Evolutionary conservation across 2,888 invertebrate species (phyloP).

Genomic region (Acleris laterana): DNA sequence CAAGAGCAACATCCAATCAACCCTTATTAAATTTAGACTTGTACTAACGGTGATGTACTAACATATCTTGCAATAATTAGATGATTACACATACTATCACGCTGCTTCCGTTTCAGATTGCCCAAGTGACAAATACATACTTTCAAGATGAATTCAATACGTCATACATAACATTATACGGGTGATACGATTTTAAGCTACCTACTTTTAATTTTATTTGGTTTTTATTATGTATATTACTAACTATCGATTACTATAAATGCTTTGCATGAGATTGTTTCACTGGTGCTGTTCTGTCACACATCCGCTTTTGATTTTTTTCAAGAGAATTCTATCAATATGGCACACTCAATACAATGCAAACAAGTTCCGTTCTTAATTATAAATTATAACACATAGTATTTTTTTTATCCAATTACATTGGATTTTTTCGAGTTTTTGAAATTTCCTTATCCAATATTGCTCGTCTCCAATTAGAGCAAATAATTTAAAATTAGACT

Average conservation of each 20-base stretch:
- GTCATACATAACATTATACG: not conserved
- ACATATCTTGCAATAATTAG: slow-evolving; percentile 17
- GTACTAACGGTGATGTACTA: slow-evolving; percentile 63
- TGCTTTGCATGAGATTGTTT: slow-evolving; percentile 20
- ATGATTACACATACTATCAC: not conserved
- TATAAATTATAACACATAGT: slow-evolving; percentile 17
- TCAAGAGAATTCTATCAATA: slow-evolving; percentile 35
- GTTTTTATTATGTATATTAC: slow-evolving; percentile 19
- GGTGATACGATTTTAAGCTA: not conserved
- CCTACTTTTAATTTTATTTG: not conserved
- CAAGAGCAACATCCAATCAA: not conserved
- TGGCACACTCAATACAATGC: slow-evolving; percentile 41
- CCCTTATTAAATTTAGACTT: slow-evolving; percentile 46
- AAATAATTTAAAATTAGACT: slow-evolving; percentile 29
- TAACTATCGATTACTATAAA: slow-evolving; percentile 25
- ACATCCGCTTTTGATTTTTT: slow-evolving; percentile 11
- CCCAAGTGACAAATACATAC: not conserved
- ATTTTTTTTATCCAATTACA: slow-evolving; percentile 31
- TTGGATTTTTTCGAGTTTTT: slow-evolving; percentile 23
- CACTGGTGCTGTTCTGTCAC: slow-evolving; percentile 22
- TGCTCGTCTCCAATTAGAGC: slow-evolving; percentile 22
- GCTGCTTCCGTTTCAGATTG: not conserved
- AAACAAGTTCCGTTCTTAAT: slow-evolving; percentile 23
- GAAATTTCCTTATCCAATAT: slow-evolving; percentile 17
- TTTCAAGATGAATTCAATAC: not conserved